Base-by-base conservation (phyloP, 1,140 invertebrate species). In the Teleopsis dalmanni region DNA sequence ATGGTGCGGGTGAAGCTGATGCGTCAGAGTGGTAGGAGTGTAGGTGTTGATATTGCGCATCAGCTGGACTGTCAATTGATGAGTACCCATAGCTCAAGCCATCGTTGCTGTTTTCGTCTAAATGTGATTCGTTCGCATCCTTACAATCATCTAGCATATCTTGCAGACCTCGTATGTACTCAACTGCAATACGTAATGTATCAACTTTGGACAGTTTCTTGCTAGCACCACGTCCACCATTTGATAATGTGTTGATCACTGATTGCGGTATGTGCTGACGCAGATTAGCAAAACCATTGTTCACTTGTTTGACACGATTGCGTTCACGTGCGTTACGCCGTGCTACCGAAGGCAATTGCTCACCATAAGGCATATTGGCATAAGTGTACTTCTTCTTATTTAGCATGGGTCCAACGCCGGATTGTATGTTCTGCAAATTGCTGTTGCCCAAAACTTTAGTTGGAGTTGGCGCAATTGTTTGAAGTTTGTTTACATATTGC, bases 181-280 rank as follows among this genome's bases (percentile, higher is more conserved):
- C 91, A 1, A 96, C 91, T 3, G 95, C 95, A 56, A 94, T 81
- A 52, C 87, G 77, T 13, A 98, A 74, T 1, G 93, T 98, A 62
- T 98, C 94, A 22, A 96, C 94, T 78, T 98, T 98, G 64, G 88
- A 91, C 19, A 97, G 76, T 65, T 96, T 93, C 63, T 95, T 92
- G 56, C 77, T 80, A 22, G 82, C 80, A 29, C 83, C 80, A 45
- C 84, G 76, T 2, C 83, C 79, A 7, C 78, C 79, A 23, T 79
- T 77, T 4, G 78, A 76, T 34, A 88, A 76, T 40, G 80, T 84
- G 55, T 80, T 83, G 19, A 80, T 80, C 1, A 88, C 83, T 37
- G 77, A 80, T 43, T 82, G 78, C 0, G 91, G 91, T 52, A 94
- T 87, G 59, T 93, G 89, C 53, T 91, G 87, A 7, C 91, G 77